phyloP scores from a whole-genome alignment of 2,113 vertebrate genomes.

The Thermophis baileyi region DNA sequence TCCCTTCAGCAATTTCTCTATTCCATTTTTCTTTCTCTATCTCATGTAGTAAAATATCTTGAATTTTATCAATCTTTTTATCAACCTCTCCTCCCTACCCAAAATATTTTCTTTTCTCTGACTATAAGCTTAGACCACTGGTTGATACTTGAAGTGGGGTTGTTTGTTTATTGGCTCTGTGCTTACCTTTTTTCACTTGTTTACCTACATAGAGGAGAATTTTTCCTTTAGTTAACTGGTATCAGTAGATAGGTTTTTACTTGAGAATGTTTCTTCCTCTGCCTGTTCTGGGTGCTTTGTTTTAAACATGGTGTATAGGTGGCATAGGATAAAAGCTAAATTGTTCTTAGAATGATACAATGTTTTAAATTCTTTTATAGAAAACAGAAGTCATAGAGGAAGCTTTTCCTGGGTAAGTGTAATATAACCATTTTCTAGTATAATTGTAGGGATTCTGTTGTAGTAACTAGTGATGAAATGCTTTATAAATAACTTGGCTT shows the following conservation, averaged over 20 bases:
- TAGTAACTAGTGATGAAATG: neutral
- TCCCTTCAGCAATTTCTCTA: neutral
- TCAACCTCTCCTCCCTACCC: neutral
- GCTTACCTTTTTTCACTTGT: neutral
- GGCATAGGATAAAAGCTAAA: neutral
- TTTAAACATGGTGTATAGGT: neutral
- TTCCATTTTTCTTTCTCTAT: neutral
- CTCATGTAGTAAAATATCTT: neutral
- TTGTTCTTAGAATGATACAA: neutral
- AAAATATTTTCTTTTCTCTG: neutral
- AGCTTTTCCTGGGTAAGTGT: constrained; percentile 93
- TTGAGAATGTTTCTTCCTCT: neutral
- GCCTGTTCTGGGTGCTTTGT: neutral
- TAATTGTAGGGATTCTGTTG: neutral
- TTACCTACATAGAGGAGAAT: neutral
- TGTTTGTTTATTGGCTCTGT: neutral
- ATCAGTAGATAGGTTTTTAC: neutral
- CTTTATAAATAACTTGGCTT: constrained; percentile 30
- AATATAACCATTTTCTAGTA: neutral
- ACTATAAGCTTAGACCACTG: neutral
- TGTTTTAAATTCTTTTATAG: constrained; percentile 64
- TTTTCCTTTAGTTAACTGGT: neutral
- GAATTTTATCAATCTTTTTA: neutral
- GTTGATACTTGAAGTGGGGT: neutral
- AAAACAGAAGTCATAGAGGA: constrained; percentile 98